These are phyloP conservation scores for Crotalus helleri DNA, from an alignment of 2,113 vertebrate genomes.

Conservation along the genomic window DNA sequence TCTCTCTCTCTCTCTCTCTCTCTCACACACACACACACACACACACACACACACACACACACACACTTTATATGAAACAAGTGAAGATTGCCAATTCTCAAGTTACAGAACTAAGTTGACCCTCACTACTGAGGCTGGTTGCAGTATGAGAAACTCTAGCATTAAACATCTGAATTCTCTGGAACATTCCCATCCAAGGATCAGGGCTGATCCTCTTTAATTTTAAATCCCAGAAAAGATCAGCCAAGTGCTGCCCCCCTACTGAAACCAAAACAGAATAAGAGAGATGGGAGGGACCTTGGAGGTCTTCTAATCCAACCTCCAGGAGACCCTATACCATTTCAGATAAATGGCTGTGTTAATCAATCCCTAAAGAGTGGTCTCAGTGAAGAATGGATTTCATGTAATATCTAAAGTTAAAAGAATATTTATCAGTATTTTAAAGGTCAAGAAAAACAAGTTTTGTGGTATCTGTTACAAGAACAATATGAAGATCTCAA, in stretches of 20 bases:
- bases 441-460: background rate
- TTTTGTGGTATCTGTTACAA: background rate
- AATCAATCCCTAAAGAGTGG: background rate
- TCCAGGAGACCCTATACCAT: too few relatives aligned
- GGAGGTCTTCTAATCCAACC: background rate
- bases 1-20: too few relatives aligned
- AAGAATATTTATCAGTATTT: background rate
- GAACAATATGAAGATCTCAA: background rate
- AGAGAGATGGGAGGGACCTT: background rate
- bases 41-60: too few relatives aligned
- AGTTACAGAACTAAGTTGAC: background rate
- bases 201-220: background rate
- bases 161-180: background rate
- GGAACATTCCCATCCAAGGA: background rate
- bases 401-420: background rate
- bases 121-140: background rate
- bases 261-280: background rate
- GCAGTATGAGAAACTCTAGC: background rate
- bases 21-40: background rate
- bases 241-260: background rate
- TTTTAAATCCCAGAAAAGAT: background rate
- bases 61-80: background rate
- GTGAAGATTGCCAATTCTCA: background rate
- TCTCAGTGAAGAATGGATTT: background rate
- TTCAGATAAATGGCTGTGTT: background rate